phyloP scores from a whole-genome alignment of 2,797 vertebrate species.

The Crax fasciolata region DNA sequence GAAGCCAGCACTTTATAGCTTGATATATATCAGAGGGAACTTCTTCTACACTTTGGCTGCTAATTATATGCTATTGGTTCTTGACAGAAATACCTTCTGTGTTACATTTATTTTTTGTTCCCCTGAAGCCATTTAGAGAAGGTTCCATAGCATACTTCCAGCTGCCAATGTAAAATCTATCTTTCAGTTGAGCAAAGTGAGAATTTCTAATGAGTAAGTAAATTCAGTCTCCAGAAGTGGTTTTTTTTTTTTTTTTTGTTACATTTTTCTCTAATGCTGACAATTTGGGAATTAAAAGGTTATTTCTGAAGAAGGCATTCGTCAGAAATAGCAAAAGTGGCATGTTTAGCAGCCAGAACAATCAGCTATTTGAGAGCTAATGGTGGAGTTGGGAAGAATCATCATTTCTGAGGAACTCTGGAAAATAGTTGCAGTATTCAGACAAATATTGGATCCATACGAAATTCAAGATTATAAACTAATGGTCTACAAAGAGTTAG shows the following conservation, averaged over 20 bases:
- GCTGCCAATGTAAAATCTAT: not conserved
- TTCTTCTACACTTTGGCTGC: conserved; percentile 45
- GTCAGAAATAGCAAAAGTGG: not conserved
- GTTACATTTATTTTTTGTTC: conserved; percentile 52
- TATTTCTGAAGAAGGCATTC: not conserved
- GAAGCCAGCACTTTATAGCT: conserved; percentile 58
- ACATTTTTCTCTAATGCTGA: not conserved
- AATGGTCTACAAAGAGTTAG: not conserved
- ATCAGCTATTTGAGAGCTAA: not conserved
- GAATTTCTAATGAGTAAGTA: not conserved
- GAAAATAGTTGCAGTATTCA: not conserved
- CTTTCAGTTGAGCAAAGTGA: not conserved
- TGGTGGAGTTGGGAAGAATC: not conserved
- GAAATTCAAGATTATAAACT: not conserved
- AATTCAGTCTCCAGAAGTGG: not conserved
- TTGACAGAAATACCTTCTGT: conserved; percentile 67
- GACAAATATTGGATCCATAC: not conserved
- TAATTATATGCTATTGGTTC: conserved; percentile 58
- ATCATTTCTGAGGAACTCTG: not conserved
- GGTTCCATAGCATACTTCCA: not conserved
- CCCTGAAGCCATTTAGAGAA: conserved; percentile 54
- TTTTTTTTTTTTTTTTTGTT: not conserved
- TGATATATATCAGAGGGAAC: conserved; percentile 54
- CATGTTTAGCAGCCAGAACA: not conserved
- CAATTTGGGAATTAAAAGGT: not conserved